Percentiles rank a stretch among this genome's conserved stretches.
Conservation (phyloP, 2,888 invertebrate species). For the Caenorhabditis doughertyi region DNA sequence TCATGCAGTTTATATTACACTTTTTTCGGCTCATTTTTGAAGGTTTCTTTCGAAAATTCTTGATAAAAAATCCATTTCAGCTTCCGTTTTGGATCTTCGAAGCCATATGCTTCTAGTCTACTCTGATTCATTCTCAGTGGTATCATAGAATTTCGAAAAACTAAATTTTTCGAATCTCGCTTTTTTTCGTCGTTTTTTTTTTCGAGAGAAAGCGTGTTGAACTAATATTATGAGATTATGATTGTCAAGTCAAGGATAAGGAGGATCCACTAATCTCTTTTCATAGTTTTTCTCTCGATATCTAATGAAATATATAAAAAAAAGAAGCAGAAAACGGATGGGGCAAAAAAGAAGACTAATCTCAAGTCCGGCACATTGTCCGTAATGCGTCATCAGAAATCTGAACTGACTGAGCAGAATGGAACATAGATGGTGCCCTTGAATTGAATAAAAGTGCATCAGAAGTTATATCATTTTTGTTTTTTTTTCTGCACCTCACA, state of each 20-base stretch:
- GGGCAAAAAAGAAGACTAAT: conserved; percentile 31
- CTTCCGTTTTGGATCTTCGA: not conserved
- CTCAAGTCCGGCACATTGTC: conserved; percentile 44
- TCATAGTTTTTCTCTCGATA: conserved; percentile 36
- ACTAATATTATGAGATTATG: conserved; percentile 43
- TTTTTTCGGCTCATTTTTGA: not conserved
- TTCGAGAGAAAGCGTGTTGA: conserved; percentile 14
- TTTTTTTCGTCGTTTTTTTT: not conserved
- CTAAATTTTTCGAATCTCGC: not conserved
- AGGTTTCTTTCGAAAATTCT: not conserved
- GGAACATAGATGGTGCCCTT: not conserved
- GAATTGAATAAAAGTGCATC: conserved; percentile 10
- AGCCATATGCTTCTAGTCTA: conserved; percentile 14
- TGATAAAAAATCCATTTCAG: not conserved
- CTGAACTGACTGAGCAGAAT: conserved; percentile 22
- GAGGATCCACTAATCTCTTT: conserved; percentile 52
- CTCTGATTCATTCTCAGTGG: conserved; percentile 6
- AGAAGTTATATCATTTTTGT: not conserved
- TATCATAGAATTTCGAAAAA: not conserved
- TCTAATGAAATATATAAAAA: conserved; percentile 1
- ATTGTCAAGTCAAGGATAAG: conserved; percentile 15
- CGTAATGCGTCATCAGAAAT: conserved; percentile 39
- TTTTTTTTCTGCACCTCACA: not conserved
- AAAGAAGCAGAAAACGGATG: conserved; percentile 10
- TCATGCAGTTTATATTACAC: not conserved